phyloP scores from a whole-genome alignment of 92 coral and sea anemone species.

The Porites lobata region DNA sequence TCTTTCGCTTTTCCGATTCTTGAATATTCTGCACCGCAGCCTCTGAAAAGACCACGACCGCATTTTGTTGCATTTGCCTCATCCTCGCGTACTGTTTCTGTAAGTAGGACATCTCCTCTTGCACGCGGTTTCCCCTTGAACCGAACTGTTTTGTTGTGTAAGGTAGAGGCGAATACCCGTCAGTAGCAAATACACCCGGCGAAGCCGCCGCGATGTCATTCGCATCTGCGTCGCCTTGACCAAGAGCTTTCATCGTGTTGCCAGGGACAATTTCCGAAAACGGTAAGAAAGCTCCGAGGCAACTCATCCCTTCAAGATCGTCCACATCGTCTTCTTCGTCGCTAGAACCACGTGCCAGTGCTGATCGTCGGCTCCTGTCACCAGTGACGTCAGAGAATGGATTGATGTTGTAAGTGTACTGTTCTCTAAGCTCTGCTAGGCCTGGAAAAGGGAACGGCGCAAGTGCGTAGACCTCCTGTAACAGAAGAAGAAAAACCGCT shows the following conservation, averaged over 20 bases:
- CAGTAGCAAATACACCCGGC: conserved; percentile 95
- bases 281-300: conserved; percentile 93
- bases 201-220: conserved; percentile 89
- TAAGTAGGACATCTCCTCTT: conserved; percentile 78
- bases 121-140: conserved; percentile 55
- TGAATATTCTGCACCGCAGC: conserved; percentile 90
- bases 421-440: conserved; percentile 94
- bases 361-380: conserved; percentile 69
- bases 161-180: conserved; percentile 81
- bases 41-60: conserved; percentile 96
- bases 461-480: conserved; percentile 91
- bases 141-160: conserved; percentile 76
- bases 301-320: conserved; percentile 86
- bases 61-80: conserved; percentile 97
- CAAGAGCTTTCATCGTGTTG: conserved; percentile 54
- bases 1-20: conserved; percentile 85
- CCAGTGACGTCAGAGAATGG: conserved; percentile 86
- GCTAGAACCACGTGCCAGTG: conserved; percentile 87
- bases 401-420: conserved; percentile 95
- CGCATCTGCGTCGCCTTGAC: conserved; percentile 67
- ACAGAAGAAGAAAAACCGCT: not conserved
- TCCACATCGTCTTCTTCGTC: conserved; percentile 97
- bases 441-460: conserved; percentile 99
- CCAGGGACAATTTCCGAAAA: conserved; percentile 83
- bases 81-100: conserved; percentile 95